Conservation (phyloP, 1,140 invertebrate species). For the Pseudomyrmex concolor region DNA sequence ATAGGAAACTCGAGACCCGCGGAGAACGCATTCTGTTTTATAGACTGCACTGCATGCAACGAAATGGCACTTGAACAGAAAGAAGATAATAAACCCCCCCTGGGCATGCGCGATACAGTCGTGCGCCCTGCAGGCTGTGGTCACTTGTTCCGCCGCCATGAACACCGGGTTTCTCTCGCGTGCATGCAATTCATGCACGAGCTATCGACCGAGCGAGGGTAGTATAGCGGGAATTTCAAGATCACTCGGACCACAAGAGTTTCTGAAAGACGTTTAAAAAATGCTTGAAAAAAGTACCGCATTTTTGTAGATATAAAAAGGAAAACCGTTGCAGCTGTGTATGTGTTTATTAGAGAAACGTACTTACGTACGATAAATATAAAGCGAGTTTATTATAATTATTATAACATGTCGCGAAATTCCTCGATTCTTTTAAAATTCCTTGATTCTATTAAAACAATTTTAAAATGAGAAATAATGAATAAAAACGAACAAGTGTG, state of each 20-base stretch:
- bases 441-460: too few species aligned
- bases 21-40: conserved; percentile 76
- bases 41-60: conserved; percentile 75
- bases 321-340: too few species aligned
- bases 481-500: too few species aligned
- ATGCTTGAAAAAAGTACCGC: neutral
- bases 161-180: conserved; percentile 64
- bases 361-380: too few species aligned
- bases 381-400: too few species aligned
- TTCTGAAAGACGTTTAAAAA: neutral
- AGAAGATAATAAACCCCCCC: conserved; percentile 75
- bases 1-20: conserved; percentile 78
- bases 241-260: too few species aligned
- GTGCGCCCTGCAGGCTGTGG: conserved; percentile 30
- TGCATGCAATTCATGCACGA: conserved; percentile 70
- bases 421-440: too few species aligned
- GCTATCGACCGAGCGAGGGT: neutral
- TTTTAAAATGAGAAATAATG: too few species aligned
- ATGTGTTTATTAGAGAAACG: too few species aligned
- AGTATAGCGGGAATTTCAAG: conserved; percentile 29
- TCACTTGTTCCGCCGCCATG: conserved; percentile 32
- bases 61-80: conserved; percentile 76
- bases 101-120: conserved; percentile 63
- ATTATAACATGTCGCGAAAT: too few species aligned
- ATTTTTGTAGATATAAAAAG: too few species aligned